Evolutionary conservation across 1,140 invertebrate genomes (phyloP), one percentile per base, ranked within the genome.

Genomic region (Littorina saxatilis): DNA sequence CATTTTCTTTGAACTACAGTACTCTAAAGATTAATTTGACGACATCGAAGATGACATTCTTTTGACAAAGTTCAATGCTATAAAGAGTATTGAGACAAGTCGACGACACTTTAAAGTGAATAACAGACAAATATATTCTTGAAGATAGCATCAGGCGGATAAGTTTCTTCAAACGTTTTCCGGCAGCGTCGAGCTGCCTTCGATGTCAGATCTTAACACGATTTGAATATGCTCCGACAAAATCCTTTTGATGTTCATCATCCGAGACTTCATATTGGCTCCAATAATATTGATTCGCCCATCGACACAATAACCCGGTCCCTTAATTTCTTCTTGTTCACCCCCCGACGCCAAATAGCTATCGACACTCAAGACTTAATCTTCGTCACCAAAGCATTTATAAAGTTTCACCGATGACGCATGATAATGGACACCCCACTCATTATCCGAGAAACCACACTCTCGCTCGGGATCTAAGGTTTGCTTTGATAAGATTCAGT

Each of bases 401-500:
- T 32, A 13, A 68, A 32, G 29, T 39, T n/a, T 15, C 63, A 32
- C 15, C 23, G 27, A 13, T 68, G 32, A 68, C 32, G 63, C 32
- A 32, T 35, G 29, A 37, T 13, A 68, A 68, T 68, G 9, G 63
- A 68, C 7, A 39, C 63, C n/a, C n/a, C 63, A 39, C 63, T 68
- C 63, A 37, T 68, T 68, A 35, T 61, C 5, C 63, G 5, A 27
- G 55, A 23, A 27, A 27, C 13, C 29, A 11, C 29, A 9, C 23
- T 37, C 35, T 68, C 23, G 7, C 9, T n/a, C 11, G 5, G 9
- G 29, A 68, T 68, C 63, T 68, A 9, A 39, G 35, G 63, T 68
- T 68, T 68, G 63, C 63, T 68, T 35, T 68, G 29, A 32, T 37
- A 68, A 68, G 63, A 13, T 68, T 68, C 27, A n/a, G 63, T 68